Base-by-base conservation (phyloP, 2,113 vertebrate species). In the Bos javanicus region DNA sequence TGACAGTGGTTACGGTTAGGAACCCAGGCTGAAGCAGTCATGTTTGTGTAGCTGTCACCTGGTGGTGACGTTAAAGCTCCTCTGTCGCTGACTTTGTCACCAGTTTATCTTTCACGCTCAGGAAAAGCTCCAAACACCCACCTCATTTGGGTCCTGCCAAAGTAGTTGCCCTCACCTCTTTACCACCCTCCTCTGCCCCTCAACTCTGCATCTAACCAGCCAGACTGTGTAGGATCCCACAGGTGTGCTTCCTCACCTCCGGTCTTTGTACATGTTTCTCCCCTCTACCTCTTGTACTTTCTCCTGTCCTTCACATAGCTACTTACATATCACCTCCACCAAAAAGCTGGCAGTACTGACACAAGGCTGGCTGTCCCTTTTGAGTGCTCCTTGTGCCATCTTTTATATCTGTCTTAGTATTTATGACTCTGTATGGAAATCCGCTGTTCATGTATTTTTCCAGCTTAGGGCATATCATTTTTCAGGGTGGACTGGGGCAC, bases 201-300 rank as follows among this genome's bases (percentile, higher is more conserved):
- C 54, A 23, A 14, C 17, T 54, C 39, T 56, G 15, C 59, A 17
- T 33, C 10, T 7, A 7, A 16, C 26, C 86, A 76, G 12, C 3
- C 39, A 1, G 33, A 62, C 17, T 1, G 7, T 0, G 7, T 26
- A 15, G 0, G 28, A 36, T 19, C 15, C 56, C 83, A 36, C 82
- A 50, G 7, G 43, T 4, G 15, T 0, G 0, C 33, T 2, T 36
- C 64, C 64, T 67, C 64, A 19, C 8, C 64, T 19, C 33, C 0
- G 33, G 17, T 2, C 64, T 67, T 67, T 19, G 33, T 36, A 36
- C 17, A 10, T 11, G 64, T n/a, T n/a, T n/a, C n/a, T n/a, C n/a
- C n/a, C n/a, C n/a, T n/a, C n/a, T n/a, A n/a, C n/a, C n/a, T n/a
- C n/a, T n/a, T n/a, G n/a, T n/a, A n/a, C n/a, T n/a, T n/a, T n/a